Conservation (phyloP, 2,888 invertebrate species). For the Lithophane ornitopus region DNA sequence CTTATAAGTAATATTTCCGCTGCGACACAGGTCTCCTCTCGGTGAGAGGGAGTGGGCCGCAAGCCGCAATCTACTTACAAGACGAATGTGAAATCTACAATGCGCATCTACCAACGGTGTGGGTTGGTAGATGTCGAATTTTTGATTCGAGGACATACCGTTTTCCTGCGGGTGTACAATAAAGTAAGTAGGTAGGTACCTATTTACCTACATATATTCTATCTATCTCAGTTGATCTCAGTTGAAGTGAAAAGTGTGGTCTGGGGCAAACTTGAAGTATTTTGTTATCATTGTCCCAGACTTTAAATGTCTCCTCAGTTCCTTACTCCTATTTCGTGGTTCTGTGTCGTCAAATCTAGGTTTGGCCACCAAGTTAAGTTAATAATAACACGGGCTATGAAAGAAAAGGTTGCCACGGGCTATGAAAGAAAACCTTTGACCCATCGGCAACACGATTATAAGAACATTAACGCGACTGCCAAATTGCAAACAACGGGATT, state of each 20-base stretch:
- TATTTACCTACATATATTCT: no score
- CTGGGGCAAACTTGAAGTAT: background rate
- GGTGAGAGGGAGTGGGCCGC: no score
- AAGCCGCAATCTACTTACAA: no score
- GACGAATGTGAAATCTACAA: no score
- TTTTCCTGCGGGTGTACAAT: background rate
- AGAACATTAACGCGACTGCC: conserved; percentile 33
- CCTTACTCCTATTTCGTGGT: background rate
- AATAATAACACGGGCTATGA: background rate
- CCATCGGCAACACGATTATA: conserved; percentile 5
- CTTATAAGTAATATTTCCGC: no score
- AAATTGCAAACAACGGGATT: conserved; percentile 40
- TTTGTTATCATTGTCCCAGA: background rate
- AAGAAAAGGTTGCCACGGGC: background rate
- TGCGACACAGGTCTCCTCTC: no score
- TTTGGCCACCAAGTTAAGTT: background rate
- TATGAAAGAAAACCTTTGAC: conserved; percentile 10
- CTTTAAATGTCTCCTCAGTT: background rate
- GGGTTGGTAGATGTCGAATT: no score
- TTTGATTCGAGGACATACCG: no score
- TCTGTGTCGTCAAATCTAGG: background rate
- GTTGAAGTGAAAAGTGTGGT: background rate
- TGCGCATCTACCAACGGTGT: no score
- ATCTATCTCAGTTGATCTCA: no score
- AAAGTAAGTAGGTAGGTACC: background rate